Conservation (phyloP, 1,140 invertebrate genomes). For the Drosophila willistoni region DNA sequence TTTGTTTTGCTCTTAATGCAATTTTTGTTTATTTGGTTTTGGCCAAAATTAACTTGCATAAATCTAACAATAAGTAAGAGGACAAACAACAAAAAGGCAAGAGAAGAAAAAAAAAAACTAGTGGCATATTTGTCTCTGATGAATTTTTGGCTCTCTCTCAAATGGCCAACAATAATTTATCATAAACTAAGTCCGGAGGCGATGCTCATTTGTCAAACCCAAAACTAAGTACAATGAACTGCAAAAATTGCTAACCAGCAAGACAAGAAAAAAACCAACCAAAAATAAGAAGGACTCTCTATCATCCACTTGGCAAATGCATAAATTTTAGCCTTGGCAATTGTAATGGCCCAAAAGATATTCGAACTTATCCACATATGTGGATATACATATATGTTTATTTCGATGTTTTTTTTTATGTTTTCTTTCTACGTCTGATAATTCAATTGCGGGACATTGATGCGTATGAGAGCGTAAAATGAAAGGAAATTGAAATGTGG, state of each 20-base stretch:
- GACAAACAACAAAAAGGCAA: no score
- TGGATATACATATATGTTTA: slow-evolving; percentile 2
- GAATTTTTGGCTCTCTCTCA: slow-evolving; percentile 47
- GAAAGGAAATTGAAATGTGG: slow-evolving; percentile 79
- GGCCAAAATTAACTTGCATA: slow-evolving; percentile 12
- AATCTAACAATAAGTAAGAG: slow-evolving; percentile 7
- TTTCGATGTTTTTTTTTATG: not conserved
- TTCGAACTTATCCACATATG: slow-evolving; percentile 24
- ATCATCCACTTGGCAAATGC: slow-evolving; percentile 6
- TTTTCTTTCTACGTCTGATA: slow-evolving; percentile 50
- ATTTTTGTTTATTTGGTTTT: slow-evolving; percentile 11
- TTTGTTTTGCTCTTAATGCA: slow-evolving; percentile 15
- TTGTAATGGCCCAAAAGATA: slow-evolving; percentile 23
- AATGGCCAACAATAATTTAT: slow-evolving; percentile 58
- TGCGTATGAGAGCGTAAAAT: slow-evolving; percentile 76
- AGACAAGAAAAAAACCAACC: slow-evolving; percentile 19
- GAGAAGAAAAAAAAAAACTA: not conserved
- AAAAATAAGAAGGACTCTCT: not conserved
- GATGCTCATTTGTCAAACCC: slow-evolving; percentile 56
- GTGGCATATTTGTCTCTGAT: slow-evolving; percentile 43
- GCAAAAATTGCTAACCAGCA: slow-evolving; percentile 37
- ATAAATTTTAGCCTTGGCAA: slow-evolving; percentile 5
- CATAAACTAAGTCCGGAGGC: slow-evolving; percentile 56
- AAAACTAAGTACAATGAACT: slow-evolving; percentile 52
- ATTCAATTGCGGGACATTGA: slow-evolving; percentile 59